These are phyloP conservation scores for Glyptemys insculpta DNA, from an alignment of 2,797 vertebrate genomes.

Conservation along the genomic window DNA sequence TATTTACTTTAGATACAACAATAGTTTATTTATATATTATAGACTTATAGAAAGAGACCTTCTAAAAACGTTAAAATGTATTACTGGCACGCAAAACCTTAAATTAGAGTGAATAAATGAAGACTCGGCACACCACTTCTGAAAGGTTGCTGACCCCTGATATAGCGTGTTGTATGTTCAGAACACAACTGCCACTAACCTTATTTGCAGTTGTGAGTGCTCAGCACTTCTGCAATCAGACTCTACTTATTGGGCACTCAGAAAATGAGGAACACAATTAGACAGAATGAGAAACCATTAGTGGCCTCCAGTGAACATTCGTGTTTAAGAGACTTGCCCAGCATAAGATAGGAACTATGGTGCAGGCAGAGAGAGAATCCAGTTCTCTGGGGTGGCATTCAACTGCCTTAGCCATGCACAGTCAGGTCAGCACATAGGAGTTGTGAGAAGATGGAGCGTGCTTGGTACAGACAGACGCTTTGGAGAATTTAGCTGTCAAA, in stretches of 20 bases:
- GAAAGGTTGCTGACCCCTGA: background rate
- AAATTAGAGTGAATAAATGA: no score
- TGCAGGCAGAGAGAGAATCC: background rate
- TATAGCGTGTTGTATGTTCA: background rate
- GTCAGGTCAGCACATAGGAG: background rate
- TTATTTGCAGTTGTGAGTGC: background rate
- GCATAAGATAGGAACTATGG: background rate
- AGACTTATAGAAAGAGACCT: no score
- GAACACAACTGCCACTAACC: background rate
- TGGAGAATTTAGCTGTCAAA: rapidly evolving
- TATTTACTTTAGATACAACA: no score
- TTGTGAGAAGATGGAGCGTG: background rate
- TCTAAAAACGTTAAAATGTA: no score
- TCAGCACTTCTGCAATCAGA: background rate
- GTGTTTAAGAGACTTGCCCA: background rate
- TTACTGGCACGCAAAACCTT: no score
- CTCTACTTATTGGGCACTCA: background rate
- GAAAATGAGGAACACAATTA: background rate
- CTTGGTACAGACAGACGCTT: background rate
- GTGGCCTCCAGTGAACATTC: background rate
- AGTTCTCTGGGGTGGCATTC: background rate
- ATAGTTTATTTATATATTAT: no score
- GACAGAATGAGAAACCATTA: background rate
- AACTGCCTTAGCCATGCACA: background rate
- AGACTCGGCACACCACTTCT: no score